These are phyloP conservation scores for Drosophila monieri DNA, from an alignment of 2,888 invertebrate genomes.

Conservation along the genomic window DNA sequence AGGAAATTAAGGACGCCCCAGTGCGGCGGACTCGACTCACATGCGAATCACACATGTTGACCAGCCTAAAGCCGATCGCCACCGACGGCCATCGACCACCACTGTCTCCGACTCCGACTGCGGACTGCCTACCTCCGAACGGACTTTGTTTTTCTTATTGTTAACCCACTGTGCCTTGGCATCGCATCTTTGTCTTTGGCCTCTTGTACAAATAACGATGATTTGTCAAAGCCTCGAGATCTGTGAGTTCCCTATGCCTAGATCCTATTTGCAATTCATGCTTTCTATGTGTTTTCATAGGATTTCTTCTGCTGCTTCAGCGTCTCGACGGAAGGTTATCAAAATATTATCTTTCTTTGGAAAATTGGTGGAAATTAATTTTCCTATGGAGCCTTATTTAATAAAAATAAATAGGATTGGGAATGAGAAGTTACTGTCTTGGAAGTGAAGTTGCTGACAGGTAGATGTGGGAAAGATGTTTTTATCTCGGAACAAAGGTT, in stretches of 20 bases:
- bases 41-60: slow-evolving; percentile 76
- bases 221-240: slow-evolving; percentile 59
- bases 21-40: slow-evolving; percentile 55
- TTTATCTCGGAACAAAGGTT: background rate
- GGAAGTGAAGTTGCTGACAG: slow-evolving; percentile 35
- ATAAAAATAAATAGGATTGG: slow-evolving; percentile 63
- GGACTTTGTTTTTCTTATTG: slow-evolving; percentile 74
- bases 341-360: slow-evolving; percentile 68
- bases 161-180: slow-evolving; percentile 51
- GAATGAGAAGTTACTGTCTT: slow-evolving; percentile 30
- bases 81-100: background rate
- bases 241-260: slow-evolving; percentile 29
- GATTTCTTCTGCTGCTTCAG: slow-evolving; percentile 61
- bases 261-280: slow-evolving; percentile 78
- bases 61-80: slow-evolving; percentile 50
- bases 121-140: slow-evolving; percentile 25
- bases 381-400: slow-evolving; percentile 74
- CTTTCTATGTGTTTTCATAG: slow-evolving; percentile 73
- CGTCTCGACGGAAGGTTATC: slow-evolving; percentile 61
- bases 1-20: slow-evolving; percentile 69
- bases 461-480: slow-evolving; percentile 24
- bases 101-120: slow-evolving; percentile 1
- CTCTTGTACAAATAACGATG: slow-evolving; percentile 76
- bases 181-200: slow-evolving; percentile 46
- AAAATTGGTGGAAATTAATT: slow-evolving; percentile 80